Percentiles rank a stretch among this genome's conserved stretches.
These are phyloP conservation scores for Colius striatus DNA, from an alignment of 2,113 vertebrate genomes.

Conservation along the genomic window DNA sequence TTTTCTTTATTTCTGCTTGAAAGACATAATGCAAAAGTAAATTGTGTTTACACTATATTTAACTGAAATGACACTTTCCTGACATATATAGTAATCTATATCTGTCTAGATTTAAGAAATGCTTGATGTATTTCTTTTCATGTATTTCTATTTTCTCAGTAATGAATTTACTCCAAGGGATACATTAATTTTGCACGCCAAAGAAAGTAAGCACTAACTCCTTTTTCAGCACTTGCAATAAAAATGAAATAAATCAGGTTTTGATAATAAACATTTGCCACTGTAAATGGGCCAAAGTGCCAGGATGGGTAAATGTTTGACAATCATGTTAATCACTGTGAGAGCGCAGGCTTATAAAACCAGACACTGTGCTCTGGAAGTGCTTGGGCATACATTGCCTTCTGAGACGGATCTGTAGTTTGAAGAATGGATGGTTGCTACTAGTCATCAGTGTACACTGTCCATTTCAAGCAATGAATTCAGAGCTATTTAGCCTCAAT, in stretches of 20 bases:
- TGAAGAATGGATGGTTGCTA: constrained; percentile 9
- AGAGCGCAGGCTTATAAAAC: constrained; percentile 3
- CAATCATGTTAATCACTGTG: constrained; percentile 24
- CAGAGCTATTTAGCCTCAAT: constrained; percentile 6
- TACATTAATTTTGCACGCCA: background rate
- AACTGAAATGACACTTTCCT: background rate
- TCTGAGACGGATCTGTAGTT: background rate
- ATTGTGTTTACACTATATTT: background rate
- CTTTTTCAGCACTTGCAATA: background rate
- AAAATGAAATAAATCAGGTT: background rate
- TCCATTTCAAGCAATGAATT: constrained; percentile 38
- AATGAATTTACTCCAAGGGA: background rate
- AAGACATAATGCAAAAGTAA: background rate
- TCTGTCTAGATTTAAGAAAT: background rate
- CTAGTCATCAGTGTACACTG: constrained; percentile 22
- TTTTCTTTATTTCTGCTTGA: constrained; percentile 7
- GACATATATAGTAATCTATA: background rate
- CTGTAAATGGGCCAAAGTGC: background rate
- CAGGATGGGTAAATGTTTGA: background rate
- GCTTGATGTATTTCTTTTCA: background rate
- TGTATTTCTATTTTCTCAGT: background rate
- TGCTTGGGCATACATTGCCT: constrained; percentile 38
- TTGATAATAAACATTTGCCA: background rate
- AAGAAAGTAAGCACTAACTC: background rate
- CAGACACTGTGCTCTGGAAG: background rate